Evolutionary conservation across 2,113 vertebrate genomes (phyloP).

Genomic region (Condylura cristata): DNA sequence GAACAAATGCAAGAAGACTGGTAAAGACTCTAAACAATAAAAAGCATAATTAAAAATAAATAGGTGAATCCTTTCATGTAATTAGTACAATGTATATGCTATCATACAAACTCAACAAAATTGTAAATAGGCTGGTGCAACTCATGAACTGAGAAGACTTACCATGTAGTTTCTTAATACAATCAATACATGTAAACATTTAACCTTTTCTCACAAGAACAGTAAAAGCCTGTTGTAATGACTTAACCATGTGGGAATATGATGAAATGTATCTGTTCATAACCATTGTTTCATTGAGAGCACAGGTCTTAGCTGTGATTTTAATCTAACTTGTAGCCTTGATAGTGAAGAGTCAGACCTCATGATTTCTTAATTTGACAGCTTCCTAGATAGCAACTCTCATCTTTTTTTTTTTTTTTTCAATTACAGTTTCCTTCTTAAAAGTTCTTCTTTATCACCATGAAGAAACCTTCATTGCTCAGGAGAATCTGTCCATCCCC

Average conservation of each 20-base stretch:
- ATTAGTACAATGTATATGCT: not conserved
- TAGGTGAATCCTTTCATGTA: not conserved
- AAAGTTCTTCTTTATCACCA: not conserved
- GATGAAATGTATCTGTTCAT: not conserved
- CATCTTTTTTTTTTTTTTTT: not conserved
- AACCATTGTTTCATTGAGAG: not conserved
- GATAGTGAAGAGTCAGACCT: not conserved
- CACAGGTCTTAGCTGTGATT: not conserved
- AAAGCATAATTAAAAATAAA: slow-evolving; percentile 33
- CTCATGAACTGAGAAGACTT: not conserved
- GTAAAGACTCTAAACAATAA: not conserved
- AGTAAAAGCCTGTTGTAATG: slow-evolving; percentile 40
- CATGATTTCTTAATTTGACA: not conserved
- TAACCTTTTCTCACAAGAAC: slow-evolving; percentile 32
- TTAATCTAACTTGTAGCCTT: not conserved
- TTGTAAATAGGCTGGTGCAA: not conserved
- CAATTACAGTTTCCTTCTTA: not conserved
- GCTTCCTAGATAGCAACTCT: not conserved
- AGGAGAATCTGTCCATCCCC: not conserved
- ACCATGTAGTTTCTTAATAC: not conserved
- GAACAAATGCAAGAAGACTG: slow-evolving; percentile 11
- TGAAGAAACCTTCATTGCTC: not conserved
- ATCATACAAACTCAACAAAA: not conserved
- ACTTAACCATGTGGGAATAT: not conserved
- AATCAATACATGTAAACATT: not conserved